These are phyloP conservation scores for Hydrolagus colliei DNA, from an alignment of 2,797 vertebrate species.

Conservation along the genomic window DNA sequence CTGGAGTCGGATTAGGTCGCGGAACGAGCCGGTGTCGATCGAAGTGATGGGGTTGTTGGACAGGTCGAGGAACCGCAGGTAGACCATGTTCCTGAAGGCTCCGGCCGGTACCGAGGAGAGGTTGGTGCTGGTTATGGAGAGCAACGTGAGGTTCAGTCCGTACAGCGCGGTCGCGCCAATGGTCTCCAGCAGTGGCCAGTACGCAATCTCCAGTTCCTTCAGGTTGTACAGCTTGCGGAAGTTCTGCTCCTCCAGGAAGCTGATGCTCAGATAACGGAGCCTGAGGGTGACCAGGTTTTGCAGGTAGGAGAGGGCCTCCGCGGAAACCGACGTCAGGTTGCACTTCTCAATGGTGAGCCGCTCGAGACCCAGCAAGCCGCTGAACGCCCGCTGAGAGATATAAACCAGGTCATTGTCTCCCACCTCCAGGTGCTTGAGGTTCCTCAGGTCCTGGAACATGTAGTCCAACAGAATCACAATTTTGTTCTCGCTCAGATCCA, in stretches of 20 bases:
- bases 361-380: constrained; percentile 73
- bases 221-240: constrained; percentile 77
- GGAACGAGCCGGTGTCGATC: constrained; percentile 79
- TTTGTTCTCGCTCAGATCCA: constrained; percentile 93
- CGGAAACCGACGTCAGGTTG: constrained; percentile 86
- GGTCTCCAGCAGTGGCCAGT: constrained; percentile 87
- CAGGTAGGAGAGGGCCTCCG: constrained; percentile 83
- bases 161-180: constrained; percentile 78
- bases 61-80: constrained; percentile 83
- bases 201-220: constrained; percentile 79
- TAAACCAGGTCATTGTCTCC: constrained; percentile 95
- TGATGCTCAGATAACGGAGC: constrained; percentile 81
- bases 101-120: constrained; percentile 81
- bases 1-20: constrained; percentile 79
- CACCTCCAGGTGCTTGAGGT: constrained; percentile 79
- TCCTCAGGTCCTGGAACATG: constrained; percentile 82
- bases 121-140: constrained; percentile 91
- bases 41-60: constrained; percentile 88
- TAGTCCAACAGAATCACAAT: constrained; percentile 91
- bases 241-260: constrained; percentile 79
- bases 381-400: constrained; percentile 90
- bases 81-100: constrained; percentile 76
- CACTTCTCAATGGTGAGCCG: constrained; percentile 87
- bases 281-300: constrained; percentile 74
- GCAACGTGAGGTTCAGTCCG: constrained; percentile 85